Conservation (phyloP, 2,797 vertebrate species). For the Gallirallus australis region DNA sequence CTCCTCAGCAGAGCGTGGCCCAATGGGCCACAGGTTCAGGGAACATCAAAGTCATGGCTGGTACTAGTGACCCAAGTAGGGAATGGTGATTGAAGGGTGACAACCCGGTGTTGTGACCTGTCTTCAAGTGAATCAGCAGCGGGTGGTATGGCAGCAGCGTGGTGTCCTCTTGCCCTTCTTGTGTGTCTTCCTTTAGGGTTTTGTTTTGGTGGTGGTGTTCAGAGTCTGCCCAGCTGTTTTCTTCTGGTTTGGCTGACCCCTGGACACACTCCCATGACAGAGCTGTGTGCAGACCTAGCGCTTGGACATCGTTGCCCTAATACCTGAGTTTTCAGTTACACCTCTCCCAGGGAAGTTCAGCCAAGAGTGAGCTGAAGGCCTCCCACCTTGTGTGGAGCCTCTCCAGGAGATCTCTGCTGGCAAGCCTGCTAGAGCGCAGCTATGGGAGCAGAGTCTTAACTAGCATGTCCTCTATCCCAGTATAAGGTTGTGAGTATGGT, state of each 20-base stretch:
- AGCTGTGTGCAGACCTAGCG: accelerated
- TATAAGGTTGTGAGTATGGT: neutral
- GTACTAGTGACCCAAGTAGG: neutral
- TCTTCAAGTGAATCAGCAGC: neutral
- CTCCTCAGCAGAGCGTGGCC: neutral
- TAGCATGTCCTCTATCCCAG: neutral
- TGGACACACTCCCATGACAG: accelerated
- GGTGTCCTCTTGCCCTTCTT: neutral
- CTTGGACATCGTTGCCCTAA: neutral
- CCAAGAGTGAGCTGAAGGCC: neutral
- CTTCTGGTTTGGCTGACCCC: neutral
- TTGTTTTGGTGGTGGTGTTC: neutral
- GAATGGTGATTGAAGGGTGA: neutral
- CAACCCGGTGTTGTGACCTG: neutral
- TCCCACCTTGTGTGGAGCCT: neutral
- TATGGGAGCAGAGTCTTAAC: neutral
- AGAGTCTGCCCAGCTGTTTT: neutral
- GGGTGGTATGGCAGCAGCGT: neutral
- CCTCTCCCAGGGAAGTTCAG: neutral
- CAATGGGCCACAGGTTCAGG: neutral
- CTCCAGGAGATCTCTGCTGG: neutral
- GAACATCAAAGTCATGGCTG: neutral
- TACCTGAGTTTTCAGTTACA: neutral
- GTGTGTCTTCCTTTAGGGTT: accelerated
- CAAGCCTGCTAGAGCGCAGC: neutral